These are phyloP conservation scores for Pholis gunnellus DNA, from an alignment of 2,113 vertebrate genomes.

Conservation along the genomic window DNA sequence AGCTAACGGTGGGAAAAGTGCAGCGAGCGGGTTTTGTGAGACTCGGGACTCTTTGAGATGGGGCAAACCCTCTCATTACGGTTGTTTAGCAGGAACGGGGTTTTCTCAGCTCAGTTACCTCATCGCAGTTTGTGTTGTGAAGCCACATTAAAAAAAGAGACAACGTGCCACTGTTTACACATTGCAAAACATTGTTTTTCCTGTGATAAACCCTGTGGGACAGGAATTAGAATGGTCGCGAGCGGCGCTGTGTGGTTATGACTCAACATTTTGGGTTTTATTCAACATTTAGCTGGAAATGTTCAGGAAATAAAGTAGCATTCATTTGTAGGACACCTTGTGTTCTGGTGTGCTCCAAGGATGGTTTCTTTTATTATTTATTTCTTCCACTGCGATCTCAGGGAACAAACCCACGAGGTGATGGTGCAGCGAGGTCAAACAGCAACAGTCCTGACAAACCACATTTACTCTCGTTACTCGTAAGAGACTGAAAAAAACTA, in stretches of 20 bases:
- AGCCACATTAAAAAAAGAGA: slow-evolving; percentile 19
- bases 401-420: neutral
- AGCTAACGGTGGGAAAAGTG: slow-evolving; percentile 60
- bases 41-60: neutral
- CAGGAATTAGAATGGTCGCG: neutral
- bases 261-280: neutral
- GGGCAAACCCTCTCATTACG: slow-evolving; percentile 12
- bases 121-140: slow-evolving; percentile 17
- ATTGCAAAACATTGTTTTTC: neutral
- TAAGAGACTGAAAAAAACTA: too few species aligned
- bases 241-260: neutral
- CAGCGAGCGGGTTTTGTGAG: slow-evolving; percentile 23
- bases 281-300: neutral
- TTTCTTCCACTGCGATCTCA: neutral
- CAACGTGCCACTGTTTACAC: neutral
- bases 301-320: neutral
- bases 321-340: neutral
- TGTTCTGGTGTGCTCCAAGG: neutral
- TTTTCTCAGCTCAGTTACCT: slow-evolving; percentile 30
- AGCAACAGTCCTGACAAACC: neutral
- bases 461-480: neutral
- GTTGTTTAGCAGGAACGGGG: slow-evolving; percentile 28
- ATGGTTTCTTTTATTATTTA: neutral
- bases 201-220: neutral
- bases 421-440: neutral